These are phyloP conservation scores for Calephelis virginiensis DNA, from an alignment of 1,140 invertebrate species.

Conservation along the genomic window DNA sequence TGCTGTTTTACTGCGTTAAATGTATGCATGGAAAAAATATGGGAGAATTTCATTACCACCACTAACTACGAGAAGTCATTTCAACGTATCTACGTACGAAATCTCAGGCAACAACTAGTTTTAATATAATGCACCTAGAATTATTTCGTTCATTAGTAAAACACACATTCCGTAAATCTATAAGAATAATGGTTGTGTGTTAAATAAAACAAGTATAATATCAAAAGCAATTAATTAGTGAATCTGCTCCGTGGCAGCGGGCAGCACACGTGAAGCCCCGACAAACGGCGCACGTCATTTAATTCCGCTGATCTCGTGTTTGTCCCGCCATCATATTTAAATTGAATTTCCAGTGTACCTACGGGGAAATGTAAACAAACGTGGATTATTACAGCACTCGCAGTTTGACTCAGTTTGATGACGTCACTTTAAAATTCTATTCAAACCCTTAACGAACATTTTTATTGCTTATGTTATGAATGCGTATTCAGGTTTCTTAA, in stretches of 20 bases:
- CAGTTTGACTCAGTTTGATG: constrained; percentile 23
- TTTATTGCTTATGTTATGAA: constrained; percentile 14
- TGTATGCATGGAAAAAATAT: no score
- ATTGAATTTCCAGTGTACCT: constrained; percentile 67
- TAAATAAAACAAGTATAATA: constrained; percentile 43
- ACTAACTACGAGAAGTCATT: no score
- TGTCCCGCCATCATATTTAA: constrained; percentile 67
- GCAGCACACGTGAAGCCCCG: constrained; percentile 44
- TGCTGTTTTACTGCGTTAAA: no score
- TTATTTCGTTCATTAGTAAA: no score
- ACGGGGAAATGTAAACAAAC: constrained; percentile 54
- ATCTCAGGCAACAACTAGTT: no score
- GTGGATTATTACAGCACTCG: constrained; percentile 48
- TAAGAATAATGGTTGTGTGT: neutral
- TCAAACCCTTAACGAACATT: constrained; percentile 10
- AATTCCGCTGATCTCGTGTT: constrained; percentile 72
- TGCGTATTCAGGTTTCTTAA: constrained; percentile 4
- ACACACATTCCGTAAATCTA: no score
- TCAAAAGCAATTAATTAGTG: constrained; percentile 68
- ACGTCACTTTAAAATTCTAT: constrained; percentile 1
- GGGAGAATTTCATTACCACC: no score
- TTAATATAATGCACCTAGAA: no score
- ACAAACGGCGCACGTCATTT: constrained; percentile 67
- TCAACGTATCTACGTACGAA: no score
- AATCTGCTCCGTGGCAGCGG: constrained; percentile 40